Evolutionary conservation across 2,113 vertebrate genomes (phyloP).

Genomic region (Scolopax mira): DNA sequence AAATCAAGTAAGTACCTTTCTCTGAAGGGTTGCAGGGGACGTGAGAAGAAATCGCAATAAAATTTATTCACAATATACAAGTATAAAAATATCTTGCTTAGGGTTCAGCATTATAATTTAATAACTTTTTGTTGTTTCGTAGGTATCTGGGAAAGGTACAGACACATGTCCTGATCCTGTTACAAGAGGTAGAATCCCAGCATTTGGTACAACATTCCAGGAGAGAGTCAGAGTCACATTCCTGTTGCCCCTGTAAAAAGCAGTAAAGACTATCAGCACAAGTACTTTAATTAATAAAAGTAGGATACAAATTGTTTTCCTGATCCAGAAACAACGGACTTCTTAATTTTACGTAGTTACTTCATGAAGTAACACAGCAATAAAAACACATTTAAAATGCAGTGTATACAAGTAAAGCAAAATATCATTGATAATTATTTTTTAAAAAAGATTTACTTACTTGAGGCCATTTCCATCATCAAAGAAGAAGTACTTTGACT

Average conservation of each 20-base stretch:
- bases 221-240: slow-evolving; percentile 96
- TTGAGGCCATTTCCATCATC: slow-evolving; percentile 97
- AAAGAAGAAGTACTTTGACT: slow-evolving; percentile 98
- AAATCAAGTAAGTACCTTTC: slow-evolving; percentile 55
- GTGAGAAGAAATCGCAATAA: slow-evolving; percentile 65
- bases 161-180: slow-evolving; percentile 91
- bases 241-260: slow-evolving; percentile 87
- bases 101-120: slow-evolving; percentile 82
- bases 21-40: slow-evolving; percentile 17
- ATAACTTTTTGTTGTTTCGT: slow-evolving; percentile 91
- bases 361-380: background rate
- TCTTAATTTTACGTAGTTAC: background rate
- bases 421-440: background rate
- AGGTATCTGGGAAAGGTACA: slow-evolving; percentile 91
- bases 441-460: slow-evolving; percentile 71
- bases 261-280: slow-evolving; percentile 12
- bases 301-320: background rate
- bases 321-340: background rate
- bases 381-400: background rate
- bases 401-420: background rate
- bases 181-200: slow-evolving; percentile 94
- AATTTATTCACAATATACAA: slow-evolving; percentile 73
- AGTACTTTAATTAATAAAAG: background rate
- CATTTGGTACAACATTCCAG: slow-evolving; percentile 98
- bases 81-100: slow-evolving; percentile 80